Evolutionary conservation across 2,888 invertebrate genomes (phyloP).

Genomic region (Rhagonycha lutea): DNA sequence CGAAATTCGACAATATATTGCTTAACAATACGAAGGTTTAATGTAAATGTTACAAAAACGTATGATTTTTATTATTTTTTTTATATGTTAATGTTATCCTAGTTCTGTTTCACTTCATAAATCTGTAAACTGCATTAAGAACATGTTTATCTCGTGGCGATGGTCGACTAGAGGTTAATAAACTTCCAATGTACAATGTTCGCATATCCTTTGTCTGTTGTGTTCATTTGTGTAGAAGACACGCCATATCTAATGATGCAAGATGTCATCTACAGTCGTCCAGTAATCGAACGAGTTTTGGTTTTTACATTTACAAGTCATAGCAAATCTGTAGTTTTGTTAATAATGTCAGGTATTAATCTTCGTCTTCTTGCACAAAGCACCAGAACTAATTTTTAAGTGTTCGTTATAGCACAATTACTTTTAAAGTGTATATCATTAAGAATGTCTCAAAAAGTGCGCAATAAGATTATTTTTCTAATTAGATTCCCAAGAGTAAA

Average conservation of each 20-base stretch:
- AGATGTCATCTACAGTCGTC: constrained; percentile 21
- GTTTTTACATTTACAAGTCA: constrained; percentile 25
- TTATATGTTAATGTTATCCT: background rate
- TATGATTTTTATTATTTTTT: background rate
- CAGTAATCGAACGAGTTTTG: constrained; percentile 23
- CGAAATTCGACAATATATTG: background rate
- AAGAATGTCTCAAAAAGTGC: background rate
- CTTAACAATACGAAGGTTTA: background rate
- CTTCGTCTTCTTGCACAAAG: background rate
- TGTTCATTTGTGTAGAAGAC: constrained; percentile 28
- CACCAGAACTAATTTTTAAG: background rate
- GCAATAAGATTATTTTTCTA: background rate
- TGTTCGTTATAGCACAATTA: background rate
- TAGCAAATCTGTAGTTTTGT: constrained; percentile 5
- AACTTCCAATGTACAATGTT: constrained; percentile 19
- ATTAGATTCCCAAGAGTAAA: background rate
- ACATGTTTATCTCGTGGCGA: constrained; percentile 24
- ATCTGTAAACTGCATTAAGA: constrained; percentile 28
- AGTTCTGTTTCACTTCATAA: constrained; percentile 11
- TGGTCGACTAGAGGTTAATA: constrained; percentile 21
- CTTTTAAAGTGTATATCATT: background rate
- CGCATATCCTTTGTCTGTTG: constrained; percentile 26
- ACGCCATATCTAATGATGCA: constrained; percentile 22
- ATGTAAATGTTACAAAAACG: background rate
- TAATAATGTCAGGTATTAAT: background rate